Evolutionary conservation across 2,113 vertebrate species (phyloP).

Genomic region (Ceratotherium simum): DNA sequence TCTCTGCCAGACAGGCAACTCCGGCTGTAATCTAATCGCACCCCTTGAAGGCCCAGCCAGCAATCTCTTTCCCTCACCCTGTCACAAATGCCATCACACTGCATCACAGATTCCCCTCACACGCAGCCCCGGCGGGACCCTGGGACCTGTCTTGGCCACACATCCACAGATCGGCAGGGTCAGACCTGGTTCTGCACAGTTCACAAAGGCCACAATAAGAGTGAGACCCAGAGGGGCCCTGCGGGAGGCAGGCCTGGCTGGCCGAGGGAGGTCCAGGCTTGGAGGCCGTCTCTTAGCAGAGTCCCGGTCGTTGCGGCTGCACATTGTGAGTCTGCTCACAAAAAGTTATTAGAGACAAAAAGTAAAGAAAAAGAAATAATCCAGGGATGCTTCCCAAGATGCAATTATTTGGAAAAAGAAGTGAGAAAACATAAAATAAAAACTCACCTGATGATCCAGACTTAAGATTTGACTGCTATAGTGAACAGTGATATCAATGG

Average conservation of each 20-base stretch:
- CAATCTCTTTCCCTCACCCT: slow-evolving; percentile 77
- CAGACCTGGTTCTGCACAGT: slow-evolving; percentile 53
- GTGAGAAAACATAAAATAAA: not conserved
- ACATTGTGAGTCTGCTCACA: fast-evolving
- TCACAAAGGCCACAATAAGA: slow-evolving; percentile 48
- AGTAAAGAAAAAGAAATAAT: not conserved
- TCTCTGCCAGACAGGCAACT: slow-evolving; percentile 64
- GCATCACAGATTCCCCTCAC: slow-evolving; percentile 69
- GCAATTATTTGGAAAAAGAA: not conserved
- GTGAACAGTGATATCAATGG: not conserved
- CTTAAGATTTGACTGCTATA: not conserved
- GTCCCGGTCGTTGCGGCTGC: not conserved
- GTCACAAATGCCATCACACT: slow-evolving; percentile 78
- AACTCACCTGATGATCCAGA: not conserved
- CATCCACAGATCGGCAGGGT: slow-evolving; percentile 75
- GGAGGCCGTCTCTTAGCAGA: not conserved
- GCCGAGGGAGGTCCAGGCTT: not conserved
- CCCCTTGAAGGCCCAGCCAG: slow-evolving; percentile 61
- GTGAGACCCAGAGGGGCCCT: not conserved
- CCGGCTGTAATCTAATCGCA: slow-evolving; percentile 76
- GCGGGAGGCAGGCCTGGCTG: not conserved
- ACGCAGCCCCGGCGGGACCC: not conserved
- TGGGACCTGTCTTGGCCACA: slow-evolving; percentile 74
- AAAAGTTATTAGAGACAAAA: not conserved
- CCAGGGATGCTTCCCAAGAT: not conserved